phyloP scores from a whole-genome alignment of 2,113 vertebrate genomes.

The Alosa alosa region DNA sequence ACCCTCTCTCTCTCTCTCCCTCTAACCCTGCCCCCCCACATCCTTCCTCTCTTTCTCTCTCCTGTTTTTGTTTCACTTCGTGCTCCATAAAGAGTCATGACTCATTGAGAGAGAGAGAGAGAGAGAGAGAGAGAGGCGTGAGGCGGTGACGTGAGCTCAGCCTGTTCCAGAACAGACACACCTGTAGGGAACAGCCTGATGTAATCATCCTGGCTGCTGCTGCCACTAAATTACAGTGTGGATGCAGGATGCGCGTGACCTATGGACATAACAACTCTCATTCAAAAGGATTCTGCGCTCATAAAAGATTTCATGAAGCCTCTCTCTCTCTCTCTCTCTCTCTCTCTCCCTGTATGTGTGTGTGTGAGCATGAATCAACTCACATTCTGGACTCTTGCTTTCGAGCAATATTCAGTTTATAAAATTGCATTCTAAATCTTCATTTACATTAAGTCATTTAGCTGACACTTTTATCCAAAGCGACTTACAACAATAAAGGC shows the following conservation, averaged over 20 bases:
- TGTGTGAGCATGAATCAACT: not conserved
- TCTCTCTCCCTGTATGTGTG: not conserved
- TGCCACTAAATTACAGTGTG: conserved; percentile 1
- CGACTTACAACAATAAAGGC: no score
- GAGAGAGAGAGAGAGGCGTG: not conserved
- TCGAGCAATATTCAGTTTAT: no score
- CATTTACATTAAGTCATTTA: no score
- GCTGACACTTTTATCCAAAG: no score
- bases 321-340: not conserved
- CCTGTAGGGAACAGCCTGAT: not conserved
- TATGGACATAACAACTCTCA: not conserved
- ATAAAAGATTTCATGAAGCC: not conserved
- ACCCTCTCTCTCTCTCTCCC: not conserved
- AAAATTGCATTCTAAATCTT: no score
- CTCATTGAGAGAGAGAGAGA: not conserved
- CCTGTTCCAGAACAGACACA: not conserved
- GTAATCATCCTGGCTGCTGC: not conserved
- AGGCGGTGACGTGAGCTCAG: not conserved
- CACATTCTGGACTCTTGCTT: no score
- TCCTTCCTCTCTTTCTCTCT: not conserved
- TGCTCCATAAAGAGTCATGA: not conserved
- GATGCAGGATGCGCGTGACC: not conserved
- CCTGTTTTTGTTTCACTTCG: not conserved
- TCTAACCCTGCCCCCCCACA: not conserved
- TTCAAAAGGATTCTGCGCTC: not conserved